phyloP scores from a whole-genome alignment of 2,797 vertebrate genomes.

The Rhabdophis nuchalis region DNA sequence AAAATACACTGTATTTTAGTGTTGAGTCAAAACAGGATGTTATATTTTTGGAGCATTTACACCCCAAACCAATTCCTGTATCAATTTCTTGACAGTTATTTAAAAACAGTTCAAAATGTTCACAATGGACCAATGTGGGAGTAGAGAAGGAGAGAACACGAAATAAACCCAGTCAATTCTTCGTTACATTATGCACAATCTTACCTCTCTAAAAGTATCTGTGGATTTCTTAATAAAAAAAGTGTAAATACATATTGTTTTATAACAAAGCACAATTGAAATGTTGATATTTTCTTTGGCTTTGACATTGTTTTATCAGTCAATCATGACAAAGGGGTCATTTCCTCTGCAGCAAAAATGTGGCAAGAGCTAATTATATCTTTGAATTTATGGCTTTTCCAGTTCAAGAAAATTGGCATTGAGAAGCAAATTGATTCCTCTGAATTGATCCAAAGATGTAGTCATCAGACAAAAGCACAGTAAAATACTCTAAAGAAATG shows the following conservation, averaged over 20 bases:
- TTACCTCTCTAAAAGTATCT: slow-evolving; percentile 29
- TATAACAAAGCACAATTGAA: slow-evolving; percentile 61
- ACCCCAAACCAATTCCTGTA: not conserved
- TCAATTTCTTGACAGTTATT: not conserved
- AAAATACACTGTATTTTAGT: not conserved
- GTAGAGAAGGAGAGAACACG: not conserved
- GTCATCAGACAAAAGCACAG: not conserved
- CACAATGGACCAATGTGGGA: not conserved
- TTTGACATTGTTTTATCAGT: slow-evolving; percentile 65
- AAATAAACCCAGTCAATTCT: not conserved
- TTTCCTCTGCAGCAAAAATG: slow-evolving; percentile 66
- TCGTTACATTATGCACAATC: slow-evolving; percentile 12
- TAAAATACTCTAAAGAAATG: not conserved
- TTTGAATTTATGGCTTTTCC: slow-evolving; percentile 55
- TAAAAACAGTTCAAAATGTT: not conserved
- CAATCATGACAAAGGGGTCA: slow-evolving; percentile 53
- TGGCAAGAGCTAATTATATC: slow-evolving; percentile 69
- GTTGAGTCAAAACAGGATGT: not conserved
- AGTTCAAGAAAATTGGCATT: slow-evolving; percentile 49
- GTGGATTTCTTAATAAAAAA: slow-evolving; percentile 44
- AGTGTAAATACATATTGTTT: slow-evolving; percentile 55
- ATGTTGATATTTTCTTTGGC: slow-evolving; percentile 66
- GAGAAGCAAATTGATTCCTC: slow-evolving; percentile 46
- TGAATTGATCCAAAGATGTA: slow-evolving; percentile 31
- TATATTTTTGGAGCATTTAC: not conserved